Base-by-base conservation (phyloP, 2,888 invertebrate genomes). In the Diadegma fenestrale region DNA sequence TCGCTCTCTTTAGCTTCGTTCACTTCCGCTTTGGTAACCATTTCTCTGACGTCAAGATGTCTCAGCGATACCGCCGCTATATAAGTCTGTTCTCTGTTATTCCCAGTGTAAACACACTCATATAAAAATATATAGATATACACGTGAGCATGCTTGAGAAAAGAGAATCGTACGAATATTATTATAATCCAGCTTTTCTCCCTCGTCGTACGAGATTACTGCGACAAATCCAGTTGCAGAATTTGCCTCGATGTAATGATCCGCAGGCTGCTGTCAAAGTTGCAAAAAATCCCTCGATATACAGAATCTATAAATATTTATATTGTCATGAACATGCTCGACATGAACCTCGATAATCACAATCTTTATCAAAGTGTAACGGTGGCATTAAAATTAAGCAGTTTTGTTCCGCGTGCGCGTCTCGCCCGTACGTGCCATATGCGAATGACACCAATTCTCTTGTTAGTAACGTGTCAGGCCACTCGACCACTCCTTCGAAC, bases 1-100 rank as follows among this genome's bases (percentile, higher is more conserved):
- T 66, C 80, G 33, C 72, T 79, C 71, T 58, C 73, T 73, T 85
- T 83, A 85, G 86, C 88, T 88, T 89, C 88, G 87, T 82, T 87
- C 88, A 88, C 88, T 91, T 91, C 89, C 91, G 90, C 89, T 87
- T 88, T 88, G 89, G 79, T 89, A 89, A 89, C 90, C 90, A 90
- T 91, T 90, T 87, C 89, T 90, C 90, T 88, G 85, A 85, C 85
- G 80, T 80, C 82, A 73, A 85, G 82, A 82, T 85, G 61, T 66
- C 61, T 71, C 72, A 54, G 66, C 72, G 79, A 85, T 73, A 84
- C 48, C 58, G 66, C 48, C 41, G 66, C 68, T 61, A 22, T 66
- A 64, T 72, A 64, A 76, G 26, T 69, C 48, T 66, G 71, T 45
- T 43, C 72, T 76, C 48, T 72, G 37, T 54, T 68, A 61, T 48